Conservation (phyloP, 2,888 invertebrate species). For the Amiota minor region DNA sequence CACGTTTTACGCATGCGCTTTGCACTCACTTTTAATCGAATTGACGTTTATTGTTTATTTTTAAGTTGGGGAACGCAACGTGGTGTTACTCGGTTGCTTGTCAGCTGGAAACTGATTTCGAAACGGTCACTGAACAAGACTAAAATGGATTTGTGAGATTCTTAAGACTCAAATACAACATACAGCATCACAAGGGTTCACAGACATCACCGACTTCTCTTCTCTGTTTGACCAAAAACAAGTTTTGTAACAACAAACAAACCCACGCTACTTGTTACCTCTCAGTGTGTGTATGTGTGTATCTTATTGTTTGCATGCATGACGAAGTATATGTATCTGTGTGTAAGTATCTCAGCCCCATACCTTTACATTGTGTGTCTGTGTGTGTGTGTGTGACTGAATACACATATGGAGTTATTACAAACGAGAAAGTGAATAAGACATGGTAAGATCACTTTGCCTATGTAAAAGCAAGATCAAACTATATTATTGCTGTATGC, state of each 20-base stretch:
- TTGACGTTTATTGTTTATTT: too few species aligned
- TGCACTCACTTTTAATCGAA: constrained; percentile 29
- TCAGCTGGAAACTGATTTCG: constrained; percentile 73
- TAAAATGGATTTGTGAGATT: constrained; percentile 70
- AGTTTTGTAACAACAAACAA: constrained; percentile 49
- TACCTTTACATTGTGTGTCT: not conserved
- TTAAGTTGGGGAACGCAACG: not conserved
- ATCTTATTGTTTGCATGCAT: not conserved
- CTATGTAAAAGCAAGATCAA: not conserved
- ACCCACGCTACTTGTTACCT: constrained; percentile 24
- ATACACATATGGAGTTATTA: not conserved
- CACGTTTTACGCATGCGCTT: constrained; percentile 47
- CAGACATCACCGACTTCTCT: not conserved
- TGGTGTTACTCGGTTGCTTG: constrained; percentile 70
- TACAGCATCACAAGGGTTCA: constrained; percentile 15
- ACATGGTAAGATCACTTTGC: not conserved
- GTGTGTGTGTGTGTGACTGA: constrained; percentile 14
- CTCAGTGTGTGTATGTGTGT: constrained; percentile 5
- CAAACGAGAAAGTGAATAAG: not conserved
- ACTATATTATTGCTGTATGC: not conserved
- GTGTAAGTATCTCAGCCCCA: not conserved
- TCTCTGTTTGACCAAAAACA: constrained; percentile 17
- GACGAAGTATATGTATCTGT: not conserved
- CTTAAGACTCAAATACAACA: constrained; percentile 39
- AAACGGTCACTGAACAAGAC: constrained; percentile 67